These are phyloP conservation scores for Axis porcinus DNA, from an alignment of 2,113 vertebrate species.

Conservation along the genomic window DNA sequence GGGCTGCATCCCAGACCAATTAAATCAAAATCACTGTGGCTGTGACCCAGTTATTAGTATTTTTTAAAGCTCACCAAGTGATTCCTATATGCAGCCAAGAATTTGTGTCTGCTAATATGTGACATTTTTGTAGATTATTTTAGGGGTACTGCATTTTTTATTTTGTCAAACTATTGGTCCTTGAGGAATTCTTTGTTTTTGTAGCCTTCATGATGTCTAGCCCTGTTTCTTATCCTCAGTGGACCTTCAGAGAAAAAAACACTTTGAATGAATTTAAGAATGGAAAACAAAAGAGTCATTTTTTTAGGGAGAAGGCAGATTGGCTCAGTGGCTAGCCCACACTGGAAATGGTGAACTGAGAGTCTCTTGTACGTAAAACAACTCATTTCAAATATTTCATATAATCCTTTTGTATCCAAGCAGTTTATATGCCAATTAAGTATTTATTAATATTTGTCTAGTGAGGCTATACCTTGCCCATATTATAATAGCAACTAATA, in stretches of 20 bases:
- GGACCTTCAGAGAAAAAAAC: neutral
- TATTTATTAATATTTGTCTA: neutral
- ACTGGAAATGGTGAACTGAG: neutral
- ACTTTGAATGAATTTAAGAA: neutral
- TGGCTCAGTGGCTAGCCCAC: neutral
- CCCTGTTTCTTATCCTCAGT: neutral
- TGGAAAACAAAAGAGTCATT: neutral
- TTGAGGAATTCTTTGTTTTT: neutral
- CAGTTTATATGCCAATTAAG: neutral
- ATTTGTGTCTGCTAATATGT: neutral
- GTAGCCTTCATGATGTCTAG: neutral
- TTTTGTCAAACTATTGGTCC: neutral
- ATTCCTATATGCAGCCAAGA: neutral
- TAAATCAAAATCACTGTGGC: neutral
- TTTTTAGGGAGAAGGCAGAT: neutral
- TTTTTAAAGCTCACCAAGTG: constrained; percentile 18
- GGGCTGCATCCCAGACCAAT: neutral
- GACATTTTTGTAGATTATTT: constrained; percentile 10
- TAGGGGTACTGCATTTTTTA: neutral
- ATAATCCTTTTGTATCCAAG: neutral
- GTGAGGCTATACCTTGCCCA: neutral
- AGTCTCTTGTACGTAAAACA: neutral
- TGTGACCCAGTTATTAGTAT: neutral
- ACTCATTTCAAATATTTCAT: neutral
- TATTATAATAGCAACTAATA: neutral